Percentiles rank a stretch among this genome's conserved stretches.
phyloP scores from a whole-genome alignment of 64 coral and sea anemone species.

The Orbicella faveolata region DNA sequence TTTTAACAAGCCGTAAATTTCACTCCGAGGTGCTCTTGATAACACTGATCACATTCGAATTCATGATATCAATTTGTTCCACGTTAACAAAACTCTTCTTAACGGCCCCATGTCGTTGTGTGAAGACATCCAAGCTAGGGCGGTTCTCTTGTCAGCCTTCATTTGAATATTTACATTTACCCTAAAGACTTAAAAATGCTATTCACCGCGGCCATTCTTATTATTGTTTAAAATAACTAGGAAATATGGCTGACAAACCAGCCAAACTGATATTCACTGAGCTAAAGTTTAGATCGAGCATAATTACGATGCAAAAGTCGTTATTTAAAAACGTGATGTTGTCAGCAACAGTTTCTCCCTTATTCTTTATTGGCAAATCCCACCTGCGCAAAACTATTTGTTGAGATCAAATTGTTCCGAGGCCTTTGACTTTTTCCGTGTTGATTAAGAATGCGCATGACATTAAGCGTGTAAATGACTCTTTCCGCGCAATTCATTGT shows the following conservation, averaged over 20 bases:
- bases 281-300: too few relatives aligned
- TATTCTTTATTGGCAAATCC: neutral
- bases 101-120: neutral
- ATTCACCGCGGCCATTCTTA: too few relatives aligned
- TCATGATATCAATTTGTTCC: neutral
- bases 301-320: neutral
- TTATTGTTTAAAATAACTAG: too few relatives aligned
- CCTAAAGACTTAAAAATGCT: neutral
- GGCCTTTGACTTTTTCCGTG: neutral
- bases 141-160: neutral
- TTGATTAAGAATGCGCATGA: neutral
- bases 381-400: conserved; percentile 17
- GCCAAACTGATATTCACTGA: too few relatives aligned
- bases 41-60: neutral
- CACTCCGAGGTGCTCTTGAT: neutral
- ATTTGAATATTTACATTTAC: neutral
- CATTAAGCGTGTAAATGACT: neutral
- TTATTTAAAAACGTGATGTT: neutral
- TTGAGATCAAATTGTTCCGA: neutral
- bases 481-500: neutral
- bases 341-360: neutral
- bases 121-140: neutral
- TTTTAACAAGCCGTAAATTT: neutral
- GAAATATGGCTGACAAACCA: too few relatives aligned
- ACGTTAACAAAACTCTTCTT: neutral